Evolutionary conservation across 2,888 invertebrate genomes (phyloP), one percentile per base, ranked within the genome.

Genomic region (Eurytoma adleriae): DNA sequence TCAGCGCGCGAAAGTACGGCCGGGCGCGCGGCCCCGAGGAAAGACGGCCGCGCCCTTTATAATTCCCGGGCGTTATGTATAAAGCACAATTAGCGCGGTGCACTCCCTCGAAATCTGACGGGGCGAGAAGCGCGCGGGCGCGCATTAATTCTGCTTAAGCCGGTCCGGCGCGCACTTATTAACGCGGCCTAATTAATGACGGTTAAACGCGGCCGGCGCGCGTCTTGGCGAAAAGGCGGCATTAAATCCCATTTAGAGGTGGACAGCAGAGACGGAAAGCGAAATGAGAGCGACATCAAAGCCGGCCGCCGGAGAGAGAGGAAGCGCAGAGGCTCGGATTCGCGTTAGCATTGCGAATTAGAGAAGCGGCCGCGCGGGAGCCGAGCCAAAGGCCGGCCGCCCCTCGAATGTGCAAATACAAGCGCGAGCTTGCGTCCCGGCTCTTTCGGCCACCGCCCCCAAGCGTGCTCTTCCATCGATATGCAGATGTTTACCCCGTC

Each of bases 161-260:
- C 40, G 40, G 40, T 40, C 48, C 30, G 14, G 77, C 82, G 83
- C 85, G 83, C 85, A 87, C 86, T 87, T 86, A 64, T 88, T 87
- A 88, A 89, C 86, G 85, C 85, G 83, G 68, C 79, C 84, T 86
- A 86, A 89, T 89, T 89, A 88, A 88, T 89, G 87, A 87, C 83
- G 84, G 85, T 86, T 86, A 86, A 88, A 85, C 84, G 85, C 84
- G 83, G 84, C 80, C 83, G 76, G 82, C 82, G 83, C 79, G 85
- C 82, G 75, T 66, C 72, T 18, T 52, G 69, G 52, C 56, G 56
- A 74, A 70, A 70, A 67, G 61, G 66, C n/a, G 84, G 83, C 84
- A 84, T 85, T 86, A 86, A 88, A 88, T 88, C 86, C 85, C 85
- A 85, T 85, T 87, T 85, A 85, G 84, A 12, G 48, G 48, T 18